These are phyloP conservation scores for Anagyrus pseudococci DNA, from an alignment of 2,888 invertebrate genomes.

Conservation along the genomic window DNA sequence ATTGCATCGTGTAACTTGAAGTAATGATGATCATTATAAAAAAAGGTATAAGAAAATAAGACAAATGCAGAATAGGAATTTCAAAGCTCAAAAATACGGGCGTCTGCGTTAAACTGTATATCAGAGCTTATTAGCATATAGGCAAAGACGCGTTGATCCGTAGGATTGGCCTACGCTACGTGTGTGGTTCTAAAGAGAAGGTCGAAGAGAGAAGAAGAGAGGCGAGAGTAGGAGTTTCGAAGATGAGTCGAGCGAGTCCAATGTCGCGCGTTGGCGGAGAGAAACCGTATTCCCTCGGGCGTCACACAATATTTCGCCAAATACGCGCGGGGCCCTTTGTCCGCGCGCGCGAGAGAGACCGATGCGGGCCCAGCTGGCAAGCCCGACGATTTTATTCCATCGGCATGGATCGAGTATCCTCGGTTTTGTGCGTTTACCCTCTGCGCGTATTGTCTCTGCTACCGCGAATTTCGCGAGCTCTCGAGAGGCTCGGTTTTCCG, in stretches of 20 bases:
- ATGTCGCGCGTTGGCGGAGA: constrained; percentile 36
- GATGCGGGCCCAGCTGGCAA: not conserved
- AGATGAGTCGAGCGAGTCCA: constrained; percentile 32
- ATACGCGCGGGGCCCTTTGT: constrained; percentile 24
- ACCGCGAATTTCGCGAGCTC: not conserved
- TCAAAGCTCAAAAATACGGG: too few relatives aligned
- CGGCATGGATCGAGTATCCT: constrained; percentile 35
- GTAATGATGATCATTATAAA: too few relatives aligned
- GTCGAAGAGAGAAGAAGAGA: not conserved
- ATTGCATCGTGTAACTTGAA: too few relatives aligned
- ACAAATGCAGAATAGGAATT: too few relatives aligned
- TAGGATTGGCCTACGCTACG: constrained; percentile 27
- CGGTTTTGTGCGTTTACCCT: not conserved
- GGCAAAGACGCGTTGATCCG: constrained; percentile 20
- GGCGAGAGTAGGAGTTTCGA: not conserved
- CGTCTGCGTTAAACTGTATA: too few relatives aligned
- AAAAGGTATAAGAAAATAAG: too few relatives aligned
- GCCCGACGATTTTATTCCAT: constrained; percentile 23
- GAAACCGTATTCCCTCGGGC: constrained; percentile 49
- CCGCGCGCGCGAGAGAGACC: not conserved
- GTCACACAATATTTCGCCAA: constrained; percentile 52
- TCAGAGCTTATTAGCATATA: constrained; percentile 21
- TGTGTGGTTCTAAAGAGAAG: too few relatives aligned
- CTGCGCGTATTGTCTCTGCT: too few relatives aligned
- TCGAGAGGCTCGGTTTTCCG: too few relatives aligned